Conservation (phyloP, 2,113 vertebrate species). For the Apistogramma diplotaenia region DNA sequence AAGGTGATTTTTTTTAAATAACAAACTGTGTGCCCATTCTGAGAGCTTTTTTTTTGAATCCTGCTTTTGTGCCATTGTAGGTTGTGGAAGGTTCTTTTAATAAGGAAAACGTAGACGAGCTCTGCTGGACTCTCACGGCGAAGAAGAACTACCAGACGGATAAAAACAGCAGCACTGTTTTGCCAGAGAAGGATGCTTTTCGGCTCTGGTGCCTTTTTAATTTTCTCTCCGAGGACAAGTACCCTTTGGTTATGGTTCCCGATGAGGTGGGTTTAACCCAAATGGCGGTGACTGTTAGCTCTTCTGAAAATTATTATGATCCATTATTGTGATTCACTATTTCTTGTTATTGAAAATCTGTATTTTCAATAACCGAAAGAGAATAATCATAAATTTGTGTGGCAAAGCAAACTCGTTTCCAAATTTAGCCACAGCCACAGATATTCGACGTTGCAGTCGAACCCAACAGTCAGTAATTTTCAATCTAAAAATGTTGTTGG, state of each 20-base stretch:
- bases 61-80: constrained; percentile 63
- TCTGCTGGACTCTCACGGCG: constrained; percentile 95
- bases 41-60: not conserved
- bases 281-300: not conserved
- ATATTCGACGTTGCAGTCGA: not conserved
- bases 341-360: not conserved
- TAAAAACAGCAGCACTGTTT: constrained; percentile 72
- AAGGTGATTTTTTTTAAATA: constrained; percentile 77
- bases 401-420: not conserved
- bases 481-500: constrained; percentile 15
- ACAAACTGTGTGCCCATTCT: not conserved
- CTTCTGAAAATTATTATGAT: not conserved
- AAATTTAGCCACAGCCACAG: not conserved
- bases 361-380: not conserved
- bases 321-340: accelerated
- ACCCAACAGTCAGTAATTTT: constrained; percentile 1
- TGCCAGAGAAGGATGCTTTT: constrained; percentile 88
- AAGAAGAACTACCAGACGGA: constrained; percentile 92
- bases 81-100: constrained; percentile 89
- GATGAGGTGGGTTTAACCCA: constrained; percentile 85
- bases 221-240: constrained; percentile 96
- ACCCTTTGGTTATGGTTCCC: constrained; percentile 92
- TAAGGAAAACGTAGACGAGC: constrained; percentile 91
- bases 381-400: not conserved
- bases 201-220: constrained; percentile 98